These are phyloP conservation scores for Balaenoptera acutorostrata DNA, from an alignment of 2,113 vertebrate species.

Conservation along the genomic window DNA sequence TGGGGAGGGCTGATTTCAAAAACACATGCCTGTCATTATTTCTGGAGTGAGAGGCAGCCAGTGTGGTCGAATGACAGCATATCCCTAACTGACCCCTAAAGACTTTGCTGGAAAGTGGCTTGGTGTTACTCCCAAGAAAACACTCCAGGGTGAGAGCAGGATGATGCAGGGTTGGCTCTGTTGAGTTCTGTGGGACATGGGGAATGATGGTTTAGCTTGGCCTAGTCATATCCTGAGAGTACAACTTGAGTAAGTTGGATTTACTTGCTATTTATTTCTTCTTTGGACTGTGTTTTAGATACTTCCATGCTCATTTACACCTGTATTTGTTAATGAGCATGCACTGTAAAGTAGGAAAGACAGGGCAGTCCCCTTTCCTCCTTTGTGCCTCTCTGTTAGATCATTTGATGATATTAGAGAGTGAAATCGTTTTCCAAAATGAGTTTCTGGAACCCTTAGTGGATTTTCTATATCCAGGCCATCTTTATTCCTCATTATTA, in stretches of 20 bases:
- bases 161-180: slow-evolving; percentile 54
- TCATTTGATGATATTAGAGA: slow-evolving; percentile 23
- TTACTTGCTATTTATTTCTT: slow-evolving; percentile 30
- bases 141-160: slow-evolving; percentile 48
- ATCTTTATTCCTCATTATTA: slow-evolving; percentile 57
- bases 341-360: not conserved
- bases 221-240: not conserved
- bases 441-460: slow-evolving; percentile 30
- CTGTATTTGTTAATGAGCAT: slow-evolving; percentile 1
- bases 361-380: not conserved
- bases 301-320: slow-evolving; percentile 46
- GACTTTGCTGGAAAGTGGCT: slow-evolving; percentile 68
- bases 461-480: slow-evolving; percentile 28
- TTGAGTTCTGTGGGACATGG: slow-evolving; percentile 18
- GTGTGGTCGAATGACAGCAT: slow-evolving; percentile 66
- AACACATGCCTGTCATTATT: slow-evolving; percentile 69
- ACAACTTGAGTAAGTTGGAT: slow-evolving; percentile 3
- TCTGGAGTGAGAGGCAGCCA: slow-evolving; percentile 58
- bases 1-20: slow-evolving; percentile 66
- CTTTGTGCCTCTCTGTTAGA: slow-evolving; percentile 28
- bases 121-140: slow-evolving; percentile 70
- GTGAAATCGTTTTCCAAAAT: slow-evolving; percentile 29
- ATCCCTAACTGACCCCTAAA: slow-evolving; percentile 70
- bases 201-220: slow-evolving; percentile 28
- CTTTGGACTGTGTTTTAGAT: not conserved